Evolutionary conservation across 2,888 invertebrate species (phyloP), one percentile per base, ranked within the genome.

Genomic region (Ferrisia virgata): DNA sequence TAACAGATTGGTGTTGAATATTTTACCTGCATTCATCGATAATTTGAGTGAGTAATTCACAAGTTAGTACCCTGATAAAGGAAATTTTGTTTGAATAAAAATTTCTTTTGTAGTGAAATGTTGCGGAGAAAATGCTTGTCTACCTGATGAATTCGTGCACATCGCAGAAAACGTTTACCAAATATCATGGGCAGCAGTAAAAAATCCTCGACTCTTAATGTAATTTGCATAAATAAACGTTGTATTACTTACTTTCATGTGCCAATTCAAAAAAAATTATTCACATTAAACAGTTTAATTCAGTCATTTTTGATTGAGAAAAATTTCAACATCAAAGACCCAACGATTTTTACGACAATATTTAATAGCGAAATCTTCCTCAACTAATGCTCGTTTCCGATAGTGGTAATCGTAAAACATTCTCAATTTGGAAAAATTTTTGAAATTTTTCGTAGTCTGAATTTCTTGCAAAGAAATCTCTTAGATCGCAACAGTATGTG

Each of bases 171-270:
- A 43, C 4, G 31, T 18, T 9, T 80, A 47, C 11, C 40, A 80
- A n/a, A 18, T 76, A 33, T 36, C 36, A 11, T 76, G 72, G 72
- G 18, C 36, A 1, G 72, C 72, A 6, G 72, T 76, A 9, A 76
- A 76, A 76, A 76, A 76, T 76, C 72, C 72, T 36, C 36, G 72
- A 15, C 36, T 76, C 18, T 8, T 76, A 18, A 76, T 76, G 72
- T 76, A 76, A 36, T 0, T 36, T 15, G 39, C n/a, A n/a, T n/a
- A n/a, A 39, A 39, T 5, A 39, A 39, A 8, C 39, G 6, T 39
- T 39, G 11, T 8, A 39, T 8, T 39, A 11, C 6, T 39, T 39
- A 39, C 11, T 5, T 5, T 39, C 11, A 39, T 39, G 39, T 39
- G 39, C n/a, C n/a, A n/a, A n/a, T n/a, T 39, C 5, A 39, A 8